phyloP scores from a whole-genome alignment of 2,113 vertebrate genomes.

The Oriolus oriolus region DNA sequence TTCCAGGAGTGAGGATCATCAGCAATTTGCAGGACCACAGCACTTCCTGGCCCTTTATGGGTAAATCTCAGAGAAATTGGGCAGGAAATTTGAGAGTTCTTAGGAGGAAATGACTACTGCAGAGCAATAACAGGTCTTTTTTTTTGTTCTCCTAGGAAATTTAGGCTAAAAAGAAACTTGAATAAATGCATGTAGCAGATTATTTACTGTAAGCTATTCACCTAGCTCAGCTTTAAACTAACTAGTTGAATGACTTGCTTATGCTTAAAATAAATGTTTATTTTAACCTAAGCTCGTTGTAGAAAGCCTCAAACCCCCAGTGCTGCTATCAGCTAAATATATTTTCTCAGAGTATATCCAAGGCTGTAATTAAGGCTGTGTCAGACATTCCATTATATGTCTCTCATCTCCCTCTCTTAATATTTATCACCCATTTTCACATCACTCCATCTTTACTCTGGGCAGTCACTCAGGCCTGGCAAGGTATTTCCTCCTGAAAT shows the following conservation, averaged over 20 bases:
- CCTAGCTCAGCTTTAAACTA: conserved; percentile 5
- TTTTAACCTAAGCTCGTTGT: conserved; percentile 24
- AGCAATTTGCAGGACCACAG: background rate
- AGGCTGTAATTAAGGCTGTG: conserved; percentile 42
- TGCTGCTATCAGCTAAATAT: conserved; percentile 11
- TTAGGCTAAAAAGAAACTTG: background rate
- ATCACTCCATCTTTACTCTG: background rate
- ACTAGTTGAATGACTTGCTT: background rate
- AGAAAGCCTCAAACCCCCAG: background rate
- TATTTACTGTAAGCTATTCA: background rate
- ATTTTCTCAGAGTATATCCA: conserved; percentile 32
- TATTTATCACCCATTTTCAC: conserved; percentile 54
- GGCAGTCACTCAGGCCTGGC: conserved; percentile 5
- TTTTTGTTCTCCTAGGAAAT: background rate
- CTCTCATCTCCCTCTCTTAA: conserved; percentile 11
- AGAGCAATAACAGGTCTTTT: background rate
- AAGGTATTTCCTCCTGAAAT: background rate
- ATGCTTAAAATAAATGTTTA: conserved; percentile 45
- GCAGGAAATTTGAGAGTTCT: background rate
- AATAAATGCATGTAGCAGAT: background rate
- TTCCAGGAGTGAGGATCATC: background rate
- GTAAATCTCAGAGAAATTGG: background rate
- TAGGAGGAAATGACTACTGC: background rate
- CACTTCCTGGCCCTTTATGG: background rate
- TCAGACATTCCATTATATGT: conserved; percentile 32